Percentiles rank a stretch among this genome's conserved stretches.
phyloP scores from a whole-genome alignment of 2,113 vertebrate species.

The Ia io region DNA sequence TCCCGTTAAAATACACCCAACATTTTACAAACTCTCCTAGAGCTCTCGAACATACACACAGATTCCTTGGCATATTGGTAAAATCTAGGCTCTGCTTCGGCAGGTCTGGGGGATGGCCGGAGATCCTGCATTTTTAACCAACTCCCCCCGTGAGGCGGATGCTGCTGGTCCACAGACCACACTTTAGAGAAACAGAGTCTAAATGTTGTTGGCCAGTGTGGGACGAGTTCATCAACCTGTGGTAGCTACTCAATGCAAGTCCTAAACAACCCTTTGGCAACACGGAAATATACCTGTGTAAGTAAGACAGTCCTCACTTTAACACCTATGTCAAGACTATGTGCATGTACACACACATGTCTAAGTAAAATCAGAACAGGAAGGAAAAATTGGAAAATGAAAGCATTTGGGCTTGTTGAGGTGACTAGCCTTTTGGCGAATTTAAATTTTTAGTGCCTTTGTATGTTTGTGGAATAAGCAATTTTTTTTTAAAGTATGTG shows the following conservation, averaged over 20 bases:
- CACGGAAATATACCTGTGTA: background rate
- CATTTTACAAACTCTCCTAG: too few relatives aligned
- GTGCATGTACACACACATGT: fast-evolving
- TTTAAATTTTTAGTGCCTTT: background rate
- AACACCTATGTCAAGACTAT: background rate
- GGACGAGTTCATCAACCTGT: background rate
- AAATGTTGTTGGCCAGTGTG: background rate
- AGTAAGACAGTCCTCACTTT: background rate
- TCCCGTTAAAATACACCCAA: background rate
- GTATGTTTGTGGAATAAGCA: background rate
- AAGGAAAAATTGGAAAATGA: background rate
- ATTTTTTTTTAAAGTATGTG: background rate
- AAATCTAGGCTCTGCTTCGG: background rate
- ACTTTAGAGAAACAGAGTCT: background rate
- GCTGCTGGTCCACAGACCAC: background rate
- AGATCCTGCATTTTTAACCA: background rate
- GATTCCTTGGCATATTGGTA: background rate
- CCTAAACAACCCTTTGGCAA: background rate
- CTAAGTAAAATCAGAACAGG: background rate
- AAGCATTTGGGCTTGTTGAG: background rate
- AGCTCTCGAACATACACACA: background rate
- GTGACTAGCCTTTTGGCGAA: background rate
- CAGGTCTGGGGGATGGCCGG: background rate
- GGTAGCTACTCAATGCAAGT: background rate
- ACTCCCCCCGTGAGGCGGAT: background rate